These are phyloP conservation scores for Cichladusa arquata DNA, from an alignment of 2,113 vertebrate genomes.

Conservation along the genomic window DNA sequence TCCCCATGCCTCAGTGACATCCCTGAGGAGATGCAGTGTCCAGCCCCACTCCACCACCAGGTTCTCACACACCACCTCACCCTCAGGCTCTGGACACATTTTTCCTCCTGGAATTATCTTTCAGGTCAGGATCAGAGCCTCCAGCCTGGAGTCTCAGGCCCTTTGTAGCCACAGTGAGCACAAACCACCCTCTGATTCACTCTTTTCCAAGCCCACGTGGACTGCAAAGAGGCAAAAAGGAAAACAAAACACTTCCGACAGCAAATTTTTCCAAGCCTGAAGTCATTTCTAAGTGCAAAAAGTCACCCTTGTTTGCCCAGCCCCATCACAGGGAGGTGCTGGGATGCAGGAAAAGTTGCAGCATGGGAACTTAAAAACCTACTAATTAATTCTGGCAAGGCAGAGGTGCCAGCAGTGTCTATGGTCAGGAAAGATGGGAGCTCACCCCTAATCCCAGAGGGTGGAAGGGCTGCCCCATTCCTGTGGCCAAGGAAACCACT, in stretches of 20 bases:
- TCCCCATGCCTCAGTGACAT: background rate
- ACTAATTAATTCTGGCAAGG: background rate
- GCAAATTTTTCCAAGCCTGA: slow-evolving; percentile 39
- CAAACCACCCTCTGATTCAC: background rate
- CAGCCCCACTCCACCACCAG: background rate
- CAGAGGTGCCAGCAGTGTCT: background rate
- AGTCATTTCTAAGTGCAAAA: slow-evolving; percentile 16
- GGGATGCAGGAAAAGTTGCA: background rate
- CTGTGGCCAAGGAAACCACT: background rate
- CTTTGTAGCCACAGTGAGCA: background rate
- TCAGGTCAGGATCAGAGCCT: background rate
- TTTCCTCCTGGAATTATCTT: background rate
- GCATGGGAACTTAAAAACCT: background rate
- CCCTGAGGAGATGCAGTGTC: background rate
- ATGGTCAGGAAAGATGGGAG: background rate
- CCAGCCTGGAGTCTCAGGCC: background rate
- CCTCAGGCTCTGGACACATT: background rate
- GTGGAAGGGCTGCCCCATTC: background rate
- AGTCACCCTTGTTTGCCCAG: background rate
- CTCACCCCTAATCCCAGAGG: background rate
- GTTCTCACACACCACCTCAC: background rate
- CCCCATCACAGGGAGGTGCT: background rate
- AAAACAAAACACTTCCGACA: slow-evolving; percentile 1
- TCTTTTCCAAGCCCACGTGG: background rate
- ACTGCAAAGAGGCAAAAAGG: background rate